Base-by-base conservation (phyloP, 2,113 vertebrate genomes). In the Cinclus cinclus region DNA sequence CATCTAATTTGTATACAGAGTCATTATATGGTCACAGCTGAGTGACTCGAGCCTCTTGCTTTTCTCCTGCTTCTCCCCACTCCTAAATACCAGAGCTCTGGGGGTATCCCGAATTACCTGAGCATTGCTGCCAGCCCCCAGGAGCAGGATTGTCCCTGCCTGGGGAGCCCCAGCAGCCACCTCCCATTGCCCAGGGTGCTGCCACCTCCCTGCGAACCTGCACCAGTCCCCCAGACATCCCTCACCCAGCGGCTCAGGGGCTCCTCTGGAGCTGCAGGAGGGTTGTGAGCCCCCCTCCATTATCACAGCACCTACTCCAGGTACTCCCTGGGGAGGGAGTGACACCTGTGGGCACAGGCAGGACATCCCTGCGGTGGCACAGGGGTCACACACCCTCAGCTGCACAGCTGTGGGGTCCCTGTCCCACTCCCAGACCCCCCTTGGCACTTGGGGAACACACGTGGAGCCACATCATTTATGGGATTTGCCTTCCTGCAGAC, bases 1-100 rank as follows among this genome's bases (percentile, higher is more conserved):
- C 94, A 82, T 87, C 95, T 97, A 59, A 96, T 96, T 94, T 96
- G 95, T 95, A 92, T n/a, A 92, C 94, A 94, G 82, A 94, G 94
- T 47, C 96, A 96, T 97, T 96, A 87, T 47, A 60, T 18, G 77
- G 91, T 93, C 95, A 95, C 95, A 91, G 91, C 89, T 56, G 21
- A 91, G 84, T 46, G 81, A 87, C 67, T 89, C 78, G 9, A 87
- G 77, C 87, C 68, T 89, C 47, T 46, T 44, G 27, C 21, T 73
- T 15, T 46, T 8, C 30, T 33, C 10, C 33, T 9, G 35, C 18
- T 8, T 20, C 17, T 49, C 15, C 31, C 16, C 11, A 6, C n/a
- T 9, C n/a, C 41, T 3, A 2, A 73, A 44, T 4, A 22, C 6
- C 59, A 7, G 58, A 37, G 87, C 83, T 68, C 60, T 13, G 96